Conservation (phyloP, 2,113 vertebrate species). For the Sapayoa aenigma region DNA sequence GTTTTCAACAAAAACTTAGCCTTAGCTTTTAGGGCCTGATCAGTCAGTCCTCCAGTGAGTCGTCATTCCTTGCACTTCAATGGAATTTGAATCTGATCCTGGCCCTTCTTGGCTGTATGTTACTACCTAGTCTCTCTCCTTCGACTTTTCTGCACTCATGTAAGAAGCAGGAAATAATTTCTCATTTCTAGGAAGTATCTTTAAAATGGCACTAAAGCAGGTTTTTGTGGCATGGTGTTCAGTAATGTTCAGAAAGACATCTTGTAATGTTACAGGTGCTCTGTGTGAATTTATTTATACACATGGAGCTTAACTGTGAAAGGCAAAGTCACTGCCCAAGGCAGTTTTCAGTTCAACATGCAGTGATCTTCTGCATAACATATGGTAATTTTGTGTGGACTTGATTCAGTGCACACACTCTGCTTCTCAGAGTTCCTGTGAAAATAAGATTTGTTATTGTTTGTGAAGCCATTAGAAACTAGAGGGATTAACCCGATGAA, state of each 20-base stretch:
- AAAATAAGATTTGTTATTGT: not conserved
- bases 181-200: not conserved
- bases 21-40: not conserved
- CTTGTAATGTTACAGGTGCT: not conserved
- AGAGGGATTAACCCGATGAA: not conserved
- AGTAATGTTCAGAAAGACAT: not conserved
- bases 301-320: not conserved
- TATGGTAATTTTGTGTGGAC: not conserved
- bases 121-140: not conserved
- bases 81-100: not conserved
- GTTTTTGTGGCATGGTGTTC: not conserved
- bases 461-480: not conserved
- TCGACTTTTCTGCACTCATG: not conserved
- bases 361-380: not conserved
- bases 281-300: not conserved
- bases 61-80: not conserved
- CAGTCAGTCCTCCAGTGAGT: not conserved
- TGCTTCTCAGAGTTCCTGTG: not conserved
- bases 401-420: not conserved
- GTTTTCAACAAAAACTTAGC: not conserved
- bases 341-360: not conserved
- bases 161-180: not conserved
- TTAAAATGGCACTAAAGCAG: not conserved
- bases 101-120: not conserved
- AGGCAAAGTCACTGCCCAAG: not conserved